Evolutionary conservation across 2,113 vertebrate species (phyloP), one percentile per base, ranked within the genome.

Genomic region (Ovibos moschatus): DNA sequence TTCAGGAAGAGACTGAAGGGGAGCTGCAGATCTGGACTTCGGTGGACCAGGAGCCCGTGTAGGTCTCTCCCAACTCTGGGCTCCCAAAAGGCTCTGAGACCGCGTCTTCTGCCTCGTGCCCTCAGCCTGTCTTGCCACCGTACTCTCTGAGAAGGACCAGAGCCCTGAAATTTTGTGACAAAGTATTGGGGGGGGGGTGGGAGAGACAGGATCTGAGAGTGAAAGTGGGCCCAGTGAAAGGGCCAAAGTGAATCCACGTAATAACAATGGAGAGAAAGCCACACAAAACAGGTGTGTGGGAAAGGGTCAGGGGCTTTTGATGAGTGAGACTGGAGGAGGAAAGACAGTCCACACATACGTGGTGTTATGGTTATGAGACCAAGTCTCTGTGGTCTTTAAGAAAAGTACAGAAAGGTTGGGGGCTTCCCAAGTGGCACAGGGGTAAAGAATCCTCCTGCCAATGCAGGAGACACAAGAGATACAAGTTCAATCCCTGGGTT

Each of bases 201-300:
- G 89, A 47, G 40, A 93, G 74, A 17, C 4, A 81, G 84, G 33
- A 43, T 7, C 79, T 40, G 62, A 83, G 79, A 36, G 33, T 15
- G 53, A 36, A 82, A 81, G 21, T 40, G 55, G 55, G 36, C 16
- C 33, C 14, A 76, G 40, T 1, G 19, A 67, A 57, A 67, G 43
- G 33, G 17, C 17, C 0, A 1, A 40, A 47, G 15, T n/a, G 30
- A 50, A n/a, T 23, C 51, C 43, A 7, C 1, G 9, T 8, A 5
- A 19, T 12, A 21, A 87, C 28, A 51, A 86, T 9, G 36, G 55
- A 33, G 47, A 27, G 1, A 11, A 58, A 58, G 7, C 6, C 23
- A 21, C 28, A 36, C 3, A 16, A 25, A 17, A 11, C 19, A 21
- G 16, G 28, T 13, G 3, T 62, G 6, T 0, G 4, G 62, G 47